phyloP scores from a whole-genome alignment of 2,797 vertebrate species.

The Sebastes goodei region DNA sequence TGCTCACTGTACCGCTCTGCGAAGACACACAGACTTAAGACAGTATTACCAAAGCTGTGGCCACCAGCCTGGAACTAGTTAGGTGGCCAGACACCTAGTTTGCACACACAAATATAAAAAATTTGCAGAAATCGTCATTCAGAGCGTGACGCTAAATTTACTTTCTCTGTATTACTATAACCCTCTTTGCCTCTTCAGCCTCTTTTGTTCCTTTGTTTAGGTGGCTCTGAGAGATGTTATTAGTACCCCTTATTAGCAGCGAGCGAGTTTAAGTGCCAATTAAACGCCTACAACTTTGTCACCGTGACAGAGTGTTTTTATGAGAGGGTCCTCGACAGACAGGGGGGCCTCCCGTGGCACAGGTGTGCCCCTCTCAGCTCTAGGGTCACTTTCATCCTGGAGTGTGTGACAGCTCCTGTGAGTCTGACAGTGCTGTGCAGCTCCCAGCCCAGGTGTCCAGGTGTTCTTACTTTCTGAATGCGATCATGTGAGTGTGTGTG shows the following conservation, averaged over 20 bases:
- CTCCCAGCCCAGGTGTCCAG: slow-evolving; percentile 62
- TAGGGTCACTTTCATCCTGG: slow-evolving; percentile 72
- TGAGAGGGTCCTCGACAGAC: slow-evolving; percentile 62
- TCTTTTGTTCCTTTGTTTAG: slow-evolving; percentile 53
- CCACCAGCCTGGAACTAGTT: slow-evolving; percentile 38
- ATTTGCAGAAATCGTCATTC: slow-evolving; percentile 1
- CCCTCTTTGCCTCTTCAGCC: slow-evolving; percentile 29
- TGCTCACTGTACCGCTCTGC: slow-evolving; percentile 70
- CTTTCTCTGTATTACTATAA: slow-evolving; percentile 26
- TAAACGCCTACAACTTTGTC: slow-evolving; percentile 70
- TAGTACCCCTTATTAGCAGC: slow-evolving; percentile 51
- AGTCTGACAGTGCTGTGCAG: slow-evolving; percentile 59
- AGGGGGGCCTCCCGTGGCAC: slow-evolving; percentile 67
- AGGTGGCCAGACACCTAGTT: slow-evolving; percentile 23
- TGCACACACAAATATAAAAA: not conserved
- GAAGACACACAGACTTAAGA: slow-evolving; percentile 63
- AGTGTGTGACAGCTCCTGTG: slow-evolving; percentile 75
- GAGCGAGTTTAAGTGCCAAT: slow-evolving; percentile 65
- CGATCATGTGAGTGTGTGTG: slow-evolving; percentile 18
- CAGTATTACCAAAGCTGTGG: slow-evolving; percentile 45
- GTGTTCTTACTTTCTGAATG: slow-evolving; percentile 62
- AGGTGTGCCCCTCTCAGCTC: slow-evolving; percentile 77
- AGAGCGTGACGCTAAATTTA: slow-evolving; percentile 16
- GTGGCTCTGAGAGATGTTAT: slow-evolving; percentile 55
- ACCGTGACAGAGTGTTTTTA: slow-evolving; percentile 58